A percentile compares a stretch with the other conserved stretches of the same genome.
Evolutionary conservation across 2,888 invertebrate genomes (phyloP).

Genomic region (Harmothoe impar): DNA sequence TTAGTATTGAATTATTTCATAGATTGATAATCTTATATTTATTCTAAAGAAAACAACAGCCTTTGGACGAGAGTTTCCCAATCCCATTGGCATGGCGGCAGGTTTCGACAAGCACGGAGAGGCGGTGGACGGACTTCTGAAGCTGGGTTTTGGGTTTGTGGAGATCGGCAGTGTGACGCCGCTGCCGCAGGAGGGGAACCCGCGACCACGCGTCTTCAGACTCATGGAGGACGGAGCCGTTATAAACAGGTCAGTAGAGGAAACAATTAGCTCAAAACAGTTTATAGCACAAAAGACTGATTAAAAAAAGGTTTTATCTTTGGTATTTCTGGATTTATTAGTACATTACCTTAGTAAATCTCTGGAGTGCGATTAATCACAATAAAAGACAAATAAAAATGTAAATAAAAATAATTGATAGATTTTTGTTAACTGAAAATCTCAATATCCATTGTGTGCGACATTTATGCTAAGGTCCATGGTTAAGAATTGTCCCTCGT

Average conservation of each 20-base stretch:
- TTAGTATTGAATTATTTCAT: no score
- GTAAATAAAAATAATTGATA: no score
- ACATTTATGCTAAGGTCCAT: no score
- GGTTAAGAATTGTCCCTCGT: no score
- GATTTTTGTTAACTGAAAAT: no score
- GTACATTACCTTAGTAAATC: no score
- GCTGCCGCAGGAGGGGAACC: conserved; percentile 95
- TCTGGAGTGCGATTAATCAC: no score
- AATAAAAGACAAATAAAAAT: no score
- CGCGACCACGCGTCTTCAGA: conserved; percentile 95
- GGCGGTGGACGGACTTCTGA: conserved; percentile 91
- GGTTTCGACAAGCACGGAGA: conserved; percentile 99
- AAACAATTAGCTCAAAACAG: no score
- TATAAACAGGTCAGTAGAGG: conserved; percentile 90
- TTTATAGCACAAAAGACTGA: no score
- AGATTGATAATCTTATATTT: no score
- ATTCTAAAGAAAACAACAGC: conserved; percentile 88
- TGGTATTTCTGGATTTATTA: background rate
- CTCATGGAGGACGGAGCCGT: conserved; percentile 92
- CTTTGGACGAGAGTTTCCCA: conserved; percentile 89
- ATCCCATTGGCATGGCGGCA: conserved; percentile 98
- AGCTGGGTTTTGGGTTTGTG: conserved; percentile 96
- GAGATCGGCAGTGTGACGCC: conserved; percentile 99
- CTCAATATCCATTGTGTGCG: no score
- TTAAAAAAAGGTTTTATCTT: background rate